These are phyloP conservation scores for Nettapus auritus DNA, from an alignment of 2,113 vertebrate species.

Conservation along the genomic window DNA sequence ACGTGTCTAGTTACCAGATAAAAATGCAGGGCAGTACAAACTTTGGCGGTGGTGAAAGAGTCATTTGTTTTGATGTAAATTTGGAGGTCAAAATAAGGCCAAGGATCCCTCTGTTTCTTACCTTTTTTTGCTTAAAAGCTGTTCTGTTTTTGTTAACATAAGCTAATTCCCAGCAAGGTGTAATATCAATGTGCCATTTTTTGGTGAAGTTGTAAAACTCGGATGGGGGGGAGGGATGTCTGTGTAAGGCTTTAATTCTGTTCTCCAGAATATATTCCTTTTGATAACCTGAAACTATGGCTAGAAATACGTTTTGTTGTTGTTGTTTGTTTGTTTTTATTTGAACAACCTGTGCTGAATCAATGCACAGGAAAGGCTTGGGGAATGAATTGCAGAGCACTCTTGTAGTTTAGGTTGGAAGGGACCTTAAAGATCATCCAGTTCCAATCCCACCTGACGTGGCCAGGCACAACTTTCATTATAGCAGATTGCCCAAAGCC, in stretches of 20 bases:
- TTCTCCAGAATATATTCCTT: neutral
- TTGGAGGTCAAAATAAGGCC: slow-evolving; percentile 14
- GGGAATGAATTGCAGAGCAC: neutral
- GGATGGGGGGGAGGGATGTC: fast-evolving
- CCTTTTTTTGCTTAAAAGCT: neutral
- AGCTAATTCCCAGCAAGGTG: fast-evolving
- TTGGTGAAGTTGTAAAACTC: neutral
- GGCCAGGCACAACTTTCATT: too few relatives aligned
- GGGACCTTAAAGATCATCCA: too few relatives aligned
- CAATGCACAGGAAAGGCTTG: neutral
- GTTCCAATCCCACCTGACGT: too few relatives aligned
- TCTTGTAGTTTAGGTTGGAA: too few relatives aligned
- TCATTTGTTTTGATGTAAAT: neutral
- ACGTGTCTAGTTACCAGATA: neutral
- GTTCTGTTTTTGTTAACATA: neutral
- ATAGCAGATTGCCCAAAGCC: too few relatives aligned
- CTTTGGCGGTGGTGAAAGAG: neutral
- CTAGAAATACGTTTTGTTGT: neutral
- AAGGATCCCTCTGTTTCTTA: neutral
- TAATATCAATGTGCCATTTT: neutral
- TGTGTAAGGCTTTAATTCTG: neutral
- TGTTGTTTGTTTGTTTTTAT: neutral
- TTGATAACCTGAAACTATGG: neutral
- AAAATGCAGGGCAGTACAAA: neutral
- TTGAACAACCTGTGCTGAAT: neutral